These are phyloP conservation scores for Drosophila carrolli DNA, from an alignment of 1,140 invertebrate genomes.

Conservation along the genomic window DNA sequence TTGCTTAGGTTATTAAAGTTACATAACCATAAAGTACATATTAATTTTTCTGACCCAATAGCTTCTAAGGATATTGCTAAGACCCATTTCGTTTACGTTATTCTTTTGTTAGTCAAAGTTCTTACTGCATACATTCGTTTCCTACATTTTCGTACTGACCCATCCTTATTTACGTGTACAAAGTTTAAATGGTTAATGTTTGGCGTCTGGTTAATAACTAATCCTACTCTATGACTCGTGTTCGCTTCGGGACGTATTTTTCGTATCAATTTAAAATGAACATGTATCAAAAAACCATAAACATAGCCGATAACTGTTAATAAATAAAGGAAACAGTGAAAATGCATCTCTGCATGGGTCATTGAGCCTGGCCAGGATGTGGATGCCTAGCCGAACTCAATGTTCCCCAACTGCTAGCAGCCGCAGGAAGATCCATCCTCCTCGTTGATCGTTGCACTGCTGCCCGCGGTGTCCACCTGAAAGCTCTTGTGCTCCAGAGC, in stretches of 20 bases:
- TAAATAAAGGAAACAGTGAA: slow-evolving; percentile 39
- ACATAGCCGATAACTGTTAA: slow-evolving; percentile 50
- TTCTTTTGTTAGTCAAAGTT: no score
- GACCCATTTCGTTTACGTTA: no score
- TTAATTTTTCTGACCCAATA: no score
- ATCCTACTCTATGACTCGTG: slow-evolving; percentile 48
- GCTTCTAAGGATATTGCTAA: no score
- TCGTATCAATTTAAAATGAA: slow-evolving; percentile 61
- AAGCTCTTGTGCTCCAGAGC: slow-evolving; percentile 91
- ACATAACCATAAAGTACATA: no score
- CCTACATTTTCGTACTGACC: background rate
- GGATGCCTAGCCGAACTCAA: slow-evolving; percentile 76
- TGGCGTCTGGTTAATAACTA: slow-evolving; percentile 51
- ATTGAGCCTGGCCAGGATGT: slow-evolving; percentile 48
- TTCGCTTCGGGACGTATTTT: slow-evolving; percentile 63
- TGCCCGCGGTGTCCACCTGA: slow-evolving; percentile 88
- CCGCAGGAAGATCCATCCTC: slow-evolving; percentile 87
- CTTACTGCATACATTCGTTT: no score
- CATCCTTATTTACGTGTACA: slow-evolving; percentile 25
- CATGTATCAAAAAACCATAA: slow-evolving; percentile 67
- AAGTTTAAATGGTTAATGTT: slow-evolving; percentile 35
- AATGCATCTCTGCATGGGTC: slow-evolving; percentile 42
- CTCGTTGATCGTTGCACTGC: slow-evolving; percentile 85
- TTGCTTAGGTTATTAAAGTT: no score
- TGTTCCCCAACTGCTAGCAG: slow-evolving; percentile 86